Evolutionary conservation across 2,113 vertebrate species (phyloP), one percentile per base, ranked within the genome.

Genomic region (cattle (Bos taurus)): DNA sequence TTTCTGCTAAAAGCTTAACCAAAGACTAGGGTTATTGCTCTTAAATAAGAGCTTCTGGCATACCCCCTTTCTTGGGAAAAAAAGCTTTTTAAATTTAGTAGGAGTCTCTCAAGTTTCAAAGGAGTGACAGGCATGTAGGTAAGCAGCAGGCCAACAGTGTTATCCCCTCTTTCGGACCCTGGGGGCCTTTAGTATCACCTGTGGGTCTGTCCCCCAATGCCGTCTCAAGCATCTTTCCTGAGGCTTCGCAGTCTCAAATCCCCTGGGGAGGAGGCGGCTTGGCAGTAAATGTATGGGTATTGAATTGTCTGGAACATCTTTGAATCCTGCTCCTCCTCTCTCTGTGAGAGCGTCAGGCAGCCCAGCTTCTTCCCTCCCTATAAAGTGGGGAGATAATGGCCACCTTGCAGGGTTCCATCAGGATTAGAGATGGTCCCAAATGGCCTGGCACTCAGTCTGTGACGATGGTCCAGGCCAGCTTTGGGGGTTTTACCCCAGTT

Each of bases 1-100:
- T 60, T 84, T 92, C 56, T 90, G 52, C 74, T 43, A 50, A 48
- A 92, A 91, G 21, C 26, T 82, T 88, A 64, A 92, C 57, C 52
- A 48, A 16, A 50, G 84, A 64, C 71, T 90, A 48, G 46, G 48
- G 48, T 62, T 13, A 52, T 11, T 50, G 57, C 26, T 90, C 25
- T 87, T 84, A 86, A 88, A 14, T 50, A 50, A 90, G 46, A 90
- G 78, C 54, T 40, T 90, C 46, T 50, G 46, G 62, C 21, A 74
- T 15, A 92, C 30, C 52, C 4, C 2, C 26, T 78, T 67, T 52
- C 46, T 46, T 52, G 23, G 86, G 8, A 59, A 48, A 54, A 92
- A 54, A 84, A 64, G 48, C 46, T 90, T 84, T 80, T 25, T 59
- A 52, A 43, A 82, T 54, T 30, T 3, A 56, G 67, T 48, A 50